These are phyloP conservation scores for Brenthis daphne DNA, from an alignment of 2,888 invertebrate genomes.

Conservation along the genomic window DNA sequence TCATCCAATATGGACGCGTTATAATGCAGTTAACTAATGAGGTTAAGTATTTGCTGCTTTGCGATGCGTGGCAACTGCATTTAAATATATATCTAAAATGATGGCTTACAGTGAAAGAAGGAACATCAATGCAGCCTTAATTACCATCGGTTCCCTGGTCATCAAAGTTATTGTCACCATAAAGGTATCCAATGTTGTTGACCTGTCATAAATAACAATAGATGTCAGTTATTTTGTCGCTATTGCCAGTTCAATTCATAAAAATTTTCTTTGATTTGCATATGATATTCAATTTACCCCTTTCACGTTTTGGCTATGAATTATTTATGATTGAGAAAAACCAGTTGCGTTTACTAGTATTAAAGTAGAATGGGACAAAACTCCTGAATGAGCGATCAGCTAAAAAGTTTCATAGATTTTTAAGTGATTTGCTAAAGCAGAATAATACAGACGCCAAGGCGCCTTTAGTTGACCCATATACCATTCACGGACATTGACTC, in stretches of 20 bases:
- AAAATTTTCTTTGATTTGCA: constrained; percentile 49
- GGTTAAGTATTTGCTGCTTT: constrained; percentile 71
- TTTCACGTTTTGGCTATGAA: constrained; percentile 52
- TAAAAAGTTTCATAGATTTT: constrained; percentile 51
- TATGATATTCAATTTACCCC: constrained; percentile 55
- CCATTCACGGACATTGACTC: constrained; percentile 72
- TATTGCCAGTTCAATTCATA: constrained; percentile 47
- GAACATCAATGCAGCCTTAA: constrained; percentile 30
- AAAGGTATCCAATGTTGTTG: constrained; percentile 50
- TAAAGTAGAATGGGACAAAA: constrained; percentile 49
- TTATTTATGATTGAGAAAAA: constrained; percentile 60
- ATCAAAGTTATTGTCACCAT: not conserved
- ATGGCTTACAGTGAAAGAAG: constrained; percentile 24
- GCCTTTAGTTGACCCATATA: constrained; percentile 79
- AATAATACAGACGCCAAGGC: constrained; percentile 75
- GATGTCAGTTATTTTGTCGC: constrained; percentile 46
- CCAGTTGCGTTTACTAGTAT: constrained; percentile 48
- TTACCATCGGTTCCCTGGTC: constrained; percentile 10
- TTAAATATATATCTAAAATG: constrained; percentile 47
- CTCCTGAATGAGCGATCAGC: constrained; percentile 36
- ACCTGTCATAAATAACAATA: constrained; percentile 49
- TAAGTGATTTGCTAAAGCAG: constrained; percentile 54
- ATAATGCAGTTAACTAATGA: constrained; percentile 76
- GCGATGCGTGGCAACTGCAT: constrained; percentile 71
- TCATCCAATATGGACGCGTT: constrained; percentile 52